Evolutionary conservation across 2,888 invertebrate genomes (phyloP), one percentile per base, ranked within the genome.

Genomic region (Cybosia mesomella): DNA sequence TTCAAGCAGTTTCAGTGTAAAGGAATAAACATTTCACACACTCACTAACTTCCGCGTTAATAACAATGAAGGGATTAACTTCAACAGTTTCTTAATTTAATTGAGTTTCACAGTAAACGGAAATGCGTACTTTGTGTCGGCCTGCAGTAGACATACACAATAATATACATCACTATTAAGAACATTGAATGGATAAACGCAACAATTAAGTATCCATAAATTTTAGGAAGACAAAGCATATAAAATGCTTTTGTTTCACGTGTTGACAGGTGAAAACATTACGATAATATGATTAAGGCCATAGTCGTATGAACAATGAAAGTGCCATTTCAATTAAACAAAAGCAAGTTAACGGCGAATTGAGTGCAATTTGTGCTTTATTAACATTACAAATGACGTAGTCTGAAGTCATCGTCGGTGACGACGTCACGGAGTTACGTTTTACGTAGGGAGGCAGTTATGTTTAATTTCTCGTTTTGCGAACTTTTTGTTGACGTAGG

Each of bases 401-500:
- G 22, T 9, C n/a, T 13, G 21, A 22, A 57, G 34, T 61, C 28
- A 39, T 28, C 36, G 34, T n/a, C 36, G 13, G 34, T 5, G 21
- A 9, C 49, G 53, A 58, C 62, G 58, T 66, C 66, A 66, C 32
- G 7, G 13, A 22, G 39, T 59, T 34, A 61, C 28, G 36, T 49
- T 60, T 65, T 58, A 22, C 54, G 53, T 34, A 57, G n/a, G 65
- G 28, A 54, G 22, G 22, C 59, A 59, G n/a, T n/a, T n/a, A 22
- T 53, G 34, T 22, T 34, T 28, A 43, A 61, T 32, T 61, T 24
- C 57, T 55, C 55, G 55, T 53, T 43, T 57, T 67, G 22, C 58
- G 28, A 71, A 70, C 53, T 68, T 62, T 53, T 53, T 58, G 34
- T 43, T 67, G 70, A 74, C 78, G 68, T 62, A 70, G 49, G 10